Conservation (phyloP, 64 coral and sea anemone species). For the Actinia tenebrosa region DNA sequence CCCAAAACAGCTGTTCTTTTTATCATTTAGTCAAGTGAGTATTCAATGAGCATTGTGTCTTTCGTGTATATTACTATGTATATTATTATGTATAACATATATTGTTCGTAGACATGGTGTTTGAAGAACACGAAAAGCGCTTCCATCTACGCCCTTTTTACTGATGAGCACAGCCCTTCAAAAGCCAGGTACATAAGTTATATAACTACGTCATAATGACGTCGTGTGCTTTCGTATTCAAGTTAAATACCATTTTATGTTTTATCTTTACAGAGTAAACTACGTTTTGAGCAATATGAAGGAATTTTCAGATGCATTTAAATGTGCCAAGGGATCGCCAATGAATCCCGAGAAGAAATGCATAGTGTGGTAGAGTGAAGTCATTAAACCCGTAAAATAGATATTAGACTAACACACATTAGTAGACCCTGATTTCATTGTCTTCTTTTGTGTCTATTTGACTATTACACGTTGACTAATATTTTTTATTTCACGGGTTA, state of each 20-base stretch:
- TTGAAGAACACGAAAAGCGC: not conserved
- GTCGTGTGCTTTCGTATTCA: not conserved
- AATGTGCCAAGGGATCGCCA: conserved; percentile 43
- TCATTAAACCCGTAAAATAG: too few relatives aligned
- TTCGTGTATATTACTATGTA: not conserved
- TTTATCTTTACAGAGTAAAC: conserved; percentile 45
- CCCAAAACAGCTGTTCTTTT: conserved; percentile 14
- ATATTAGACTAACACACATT: too few relatives aligned
- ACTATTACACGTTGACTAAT: too few relatives aligned
- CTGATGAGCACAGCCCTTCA: not conserved
- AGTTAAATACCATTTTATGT: not conserved
- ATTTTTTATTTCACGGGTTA: too few relatives aligned
- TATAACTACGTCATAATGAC: not conserved
- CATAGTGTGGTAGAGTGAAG: conserved; percentile 33
- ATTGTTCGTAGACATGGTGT: not conserved
- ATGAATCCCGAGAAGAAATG: conserved; percentile 83
- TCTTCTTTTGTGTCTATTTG: too few relatives aligned
- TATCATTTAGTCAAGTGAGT: conserved; percentile 30
- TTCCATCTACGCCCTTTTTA: not conserved
- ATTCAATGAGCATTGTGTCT: not conserved
- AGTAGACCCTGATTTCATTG: too few relatives aligned
- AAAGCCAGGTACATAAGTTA: not conserved
- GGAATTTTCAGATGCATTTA: conserved; percentile 72
- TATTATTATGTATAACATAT: too few relatives aligned
- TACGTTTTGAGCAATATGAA: conserved; percentile 55